Base-by-base conservation (phyloP, 1,140 invertebrate species). In the Atta cephalotes region DNA sequence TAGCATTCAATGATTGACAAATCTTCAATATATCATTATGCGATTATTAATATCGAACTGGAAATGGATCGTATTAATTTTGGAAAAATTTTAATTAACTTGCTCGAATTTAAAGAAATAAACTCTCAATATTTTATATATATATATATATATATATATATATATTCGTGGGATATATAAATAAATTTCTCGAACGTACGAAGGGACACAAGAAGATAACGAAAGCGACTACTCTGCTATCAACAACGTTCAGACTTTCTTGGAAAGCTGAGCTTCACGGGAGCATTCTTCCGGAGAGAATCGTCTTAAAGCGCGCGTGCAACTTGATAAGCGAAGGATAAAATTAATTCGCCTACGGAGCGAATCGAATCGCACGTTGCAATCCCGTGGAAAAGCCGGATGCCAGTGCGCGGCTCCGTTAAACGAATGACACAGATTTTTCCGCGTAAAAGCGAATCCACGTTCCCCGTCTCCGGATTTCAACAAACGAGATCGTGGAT, bases 341-440 rank as follows among this genome's bases (percentile, higher is more conserved):
- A 76, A 84, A 84, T 84, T 84, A 84, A 84, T 84, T 84, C 70
- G 80, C 66, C 68, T 45, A 45, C 68, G 80, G 68, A 82, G 68
- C 80, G 70, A 84, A 76, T 84, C 80, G 70, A 76, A 84, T 84
- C 39, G 80, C 56, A 39, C 80, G 68, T 60, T 62, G 68, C 80
- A 82, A 82, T 82, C 80, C 56, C 53, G 68, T n/a, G 39, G 80
- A 31, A 80, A 74, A 72, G 80, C 65, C 49, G 79, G 79, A 81
- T 70, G 65, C 58, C 51, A 56, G 53, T 49, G 80, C 80, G 70
- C 70, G 28, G 70, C 70, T 84, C 80, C 80, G 80, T 84, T 84
- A 84, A 84, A 84, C 80, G 80, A 84, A 84, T 84, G 80, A 76
- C 70, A 84, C 68, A 84, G 80, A 84, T 84, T 84, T 84, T 84